A percentile compares a stretch with the other conserved stretches of the same genome.
phyloP scores from a whole-genome alignment of 2,113 vertebrate genomes.

The Nesospiza acunhae region DNA sequence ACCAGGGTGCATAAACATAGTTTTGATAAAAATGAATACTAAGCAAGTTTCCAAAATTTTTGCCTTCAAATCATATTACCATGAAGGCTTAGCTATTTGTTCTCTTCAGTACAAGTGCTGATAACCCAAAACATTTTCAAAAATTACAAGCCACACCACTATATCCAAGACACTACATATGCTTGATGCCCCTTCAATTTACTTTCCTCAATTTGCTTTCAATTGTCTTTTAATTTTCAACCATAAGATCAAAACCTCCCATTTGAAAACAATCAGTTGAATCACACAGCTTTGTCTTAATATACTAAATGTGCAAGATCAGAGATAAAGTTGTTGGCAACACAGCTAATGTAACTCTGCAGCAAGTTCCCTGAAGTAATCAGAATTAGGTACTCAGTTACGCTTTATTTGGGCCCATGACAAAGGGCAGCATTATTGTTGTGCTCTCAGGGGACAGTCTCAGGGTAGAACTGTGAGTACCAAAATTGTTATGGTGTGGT shows the following conservation, averaged over 20 bases:
- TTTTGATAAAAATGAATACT: background rate
- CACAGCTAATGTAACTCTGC: background rate
- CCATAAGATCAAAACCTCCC: slow-evolving; percentile 21
- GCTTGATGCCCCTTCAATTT: slow-evolving; percentile 11
- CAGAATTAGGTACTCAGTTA: background rate
- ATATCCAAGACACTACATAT: background rate
- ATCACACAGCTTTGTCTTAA: slow-evolving; percentile 30
- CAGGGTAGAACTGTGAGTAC: slow-evolving; percentile 23
- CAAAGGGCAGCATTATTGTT: background rate
- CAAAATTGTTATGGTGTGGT: rapidly evolving
- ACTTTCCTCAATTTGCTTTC: slow-evolving; percentile 33
- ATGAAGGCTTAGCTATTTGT: background rate
- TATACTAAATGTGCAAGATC: slow-evolving; percentile 35
- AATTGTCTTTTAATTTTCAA: slow-evolving; percentile 52
- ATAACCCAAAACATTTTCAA: background rate
- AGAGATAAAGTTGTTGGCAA: slow-evolving; percentile 44
- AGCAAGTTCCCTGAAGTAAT: background rate
- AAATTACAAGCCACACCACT: background rate
- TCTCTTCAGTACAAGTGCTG: background rate
- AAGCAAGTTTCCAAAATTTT: background rate
- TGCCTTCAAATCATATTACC: background rate
- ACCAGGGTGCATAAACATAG: background rate
- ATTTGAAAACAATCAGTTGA: slow-evolving; percentile 48
- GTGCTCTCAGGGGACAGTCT: background rate
- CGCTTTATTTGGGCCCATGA: background rate